Conservation (phyloP, 2,797 vertebrate genomes). For the Perodicticus potto region DNA sequence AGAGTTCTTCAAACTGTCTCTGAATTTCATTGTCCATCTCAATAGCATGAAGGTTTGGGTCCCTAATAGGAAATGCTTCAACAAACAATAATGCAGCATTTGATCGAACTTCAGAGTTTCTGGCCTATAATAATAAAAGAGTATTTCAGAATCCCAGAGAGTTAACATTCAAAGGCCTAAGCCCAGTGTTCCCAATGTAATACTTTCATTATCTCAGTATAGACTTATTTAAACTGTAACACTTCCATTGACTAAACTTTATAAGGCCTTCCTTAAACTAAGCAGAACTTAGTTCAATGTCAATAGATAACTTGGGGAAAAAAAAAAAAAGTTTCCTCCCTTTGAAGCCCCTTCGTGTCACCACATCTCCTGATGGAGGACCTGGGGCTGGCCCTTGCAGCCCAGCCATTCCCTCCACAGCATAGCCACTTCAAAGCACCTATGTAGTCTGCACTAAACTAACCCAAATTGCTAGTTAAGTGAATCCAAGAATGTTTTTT, state of each 20-base stretch:
- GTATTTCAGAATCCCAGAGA: conserved; percentile 52
- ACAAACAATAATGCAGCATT: conserved; percentile 96
- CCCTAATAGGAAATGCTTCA: conserved; percentile 95
- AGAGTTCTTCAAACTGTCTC: conserved; percentile 95
- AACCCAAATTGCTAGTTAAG: neutral
- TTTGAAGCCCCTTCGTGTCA: neutral
- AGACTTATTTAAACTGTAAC: neutral
- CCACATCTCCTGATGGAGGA: no score
- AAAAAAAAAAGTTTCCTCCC: neutral
- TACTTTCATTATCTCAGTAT: neutral
- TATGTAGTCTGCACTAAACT: neutral
- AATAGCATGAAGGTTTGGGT: conserved; percentile 89
- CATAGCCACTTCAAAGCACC: neutral
- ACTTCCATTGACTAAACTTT: neutral
- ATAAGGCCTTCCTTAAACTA: neutral
- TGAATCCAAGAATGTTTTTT: neutral
- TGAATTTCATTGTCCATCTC: conserved; percentile 93
- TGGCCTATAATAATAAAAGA: conserved; percentile 87
- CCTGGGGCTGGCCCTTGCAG: neutral
- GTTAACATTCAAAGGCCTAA: neutral
- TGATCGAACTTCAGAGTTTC: conserved; percentile 95
- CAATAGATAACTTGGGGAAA: neutral
- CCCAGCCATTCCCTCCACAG: neutral
- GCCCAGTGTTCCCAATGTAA: neutral
- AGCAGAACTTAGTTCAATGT: neutral